phyloP scores from a whole-genome alignment of 2,797 vertebrate genomes.

The Malurus leucopterus region DNA sequence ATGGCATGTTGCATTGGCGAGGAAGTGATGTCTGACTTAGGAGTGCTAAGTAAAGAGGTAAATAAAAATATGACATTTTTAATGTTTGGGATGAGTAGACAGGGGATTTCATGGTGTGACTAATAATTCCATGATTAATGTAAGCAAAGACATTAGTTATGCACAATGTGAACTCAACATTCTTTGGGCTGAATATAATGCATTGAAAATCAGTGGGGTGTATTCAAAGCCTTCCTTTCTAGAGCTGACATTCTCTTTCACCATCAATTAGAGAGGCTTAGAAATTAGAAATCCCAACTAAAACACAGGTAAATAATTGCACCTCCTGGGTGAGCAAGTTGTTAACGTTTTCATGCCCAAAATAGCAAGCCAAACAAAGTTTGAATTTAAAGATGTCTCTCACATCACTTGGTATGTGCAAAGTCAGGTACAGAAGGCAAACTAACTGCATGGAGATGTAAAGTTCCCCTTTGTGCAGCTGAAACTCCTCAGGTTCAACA shows the following conservation, averaged over 20 bases:
- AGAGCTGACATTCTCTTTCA: neutral
- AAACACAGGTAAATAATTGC: neutral
- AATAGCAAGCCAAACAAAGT: neutral
- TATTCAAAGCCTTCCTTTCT: neutral
- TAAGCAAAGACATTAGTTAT: neutral
- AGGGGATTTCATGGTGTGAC: neutral
- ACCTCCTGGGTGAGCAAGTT: neutral
- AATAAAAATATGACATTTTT: neutral
- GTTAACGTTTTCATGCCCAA: neutral
- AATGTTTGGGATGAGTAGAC: neutral
- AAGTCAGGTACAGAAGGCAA: neutral
- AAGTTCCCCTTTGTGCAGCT: neutral
- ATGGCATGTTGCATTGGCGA: neutral
- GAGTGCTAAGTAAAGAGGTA: neutral
- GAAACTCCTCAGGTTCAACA: neutral
- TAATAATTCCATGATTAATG: neutral
- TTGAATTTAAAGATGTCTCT: neutral
- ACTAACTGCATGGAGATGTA: neutral
- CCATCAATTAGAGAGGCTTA: neutral
- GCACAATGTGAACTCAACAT: neutral
- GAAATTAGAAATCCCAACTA: neutral
- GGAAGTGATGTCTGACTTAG: neutral
- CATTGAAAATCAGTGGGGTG: neutral
- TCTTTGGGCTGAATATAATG: neutral
- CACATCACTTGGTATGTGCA: neutral